Evolutionary conservation across 1,140 invertebrate species (phyloP).

Genomic region (Paracyclopina nana): DNA sequence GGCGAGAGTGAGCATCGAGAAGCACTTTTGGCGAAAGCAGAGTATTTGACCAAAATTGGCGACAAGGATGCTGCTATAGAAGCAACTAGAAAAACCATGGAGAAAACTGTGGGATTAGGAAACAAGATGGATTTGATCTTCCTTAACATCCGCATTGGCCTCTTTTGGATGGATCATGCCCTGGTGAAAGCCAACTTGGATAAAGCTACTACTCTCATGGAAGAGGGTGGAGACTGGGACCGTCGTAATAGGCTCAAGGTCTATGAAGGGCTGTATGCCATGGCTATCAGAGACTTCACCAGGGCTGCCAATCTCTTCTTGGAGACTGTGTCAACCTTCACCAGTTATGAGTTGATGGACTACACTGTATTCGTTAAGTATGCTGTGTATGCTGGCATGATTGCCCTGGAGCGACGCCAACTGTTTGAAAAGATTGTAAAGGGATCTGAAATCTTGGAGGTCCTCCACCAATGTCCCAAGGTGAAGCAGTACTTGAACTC

Average conservation of each 20-base stretch:
- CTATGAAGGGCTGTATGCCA: conserved; percentile 69
- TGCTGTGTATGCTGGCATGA: conserved; percentile 66
- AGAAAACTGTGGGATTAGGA: conserved; percentile 85
- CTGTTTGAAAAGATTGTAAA: conserved; percentile 64
- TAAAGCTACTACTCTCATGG: conserved; percentile 75
- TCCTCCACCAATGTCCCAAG: conserved; percentile 69
- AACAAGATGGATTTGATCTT: conserved; percentile 80
- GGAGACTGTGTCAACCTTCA: conserved; percentile 97
- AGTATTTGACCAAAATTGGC: conserved; percentile 87
- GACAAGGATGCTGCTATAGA: conserved; percentile 52
- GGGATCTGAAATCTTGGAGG: conserved; percentile 88
- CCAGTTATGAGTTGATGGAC: conserved; percentile 95
- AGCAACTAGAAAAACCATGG: conserved; percentile 67
- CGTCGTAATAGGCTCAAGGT: conserved; percentile 83
- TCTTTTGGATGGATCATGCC: conserved; percentile 80
- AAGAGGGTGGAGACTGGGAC: conserved; percentile 98
- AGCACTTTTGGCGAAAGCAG: conserved; percentile 67
- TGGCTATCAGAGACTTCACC: conserved; percentile 89
- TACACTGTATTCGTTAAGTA: conserved; percentile 75
- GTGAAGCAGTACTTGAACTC: conserved; percentile 80
- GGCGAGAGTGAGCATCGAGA: conserved; percentile 83
- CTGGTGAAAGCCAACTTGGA: conserved; percentile 70
- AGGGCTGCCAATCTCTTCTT: conserved; percentile 81
- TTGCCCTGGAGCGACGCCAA: conserved; percentile 59
- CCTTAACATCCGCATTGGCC: conserved; percentile 67